Base-by-base conservation (phyloP, 2,888 invertebrate genomes). In the Opisthograptis luteolata region DNA sequence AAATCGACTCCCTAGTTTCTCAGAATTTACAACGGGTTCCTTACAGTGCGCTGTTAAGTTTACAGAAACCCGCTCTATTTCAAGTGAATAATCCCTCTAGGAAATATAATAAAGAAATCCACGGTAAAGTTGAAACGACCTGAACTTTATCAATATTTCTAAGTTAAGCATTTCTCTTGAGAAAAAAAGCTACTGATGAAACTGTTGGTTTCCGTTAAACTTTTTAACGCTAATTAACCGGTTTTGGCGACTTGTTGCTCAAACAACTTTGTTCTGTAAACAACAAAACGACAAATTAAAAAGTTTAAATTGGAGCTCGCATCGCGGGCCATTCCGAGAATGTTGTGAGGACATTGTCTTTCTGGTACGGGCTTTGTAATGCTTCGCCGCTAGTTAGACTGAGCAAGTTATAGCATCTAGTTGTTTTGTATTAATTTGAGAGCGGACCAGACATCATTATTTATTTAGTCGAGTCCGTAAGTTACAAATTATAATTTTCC, bases 151-250 rank as follows among this genome's bases (percentile, higher is more conserved):
- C 30, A 25, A 37, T 45, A 45, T 37, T 25, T 37, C 24, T 22
- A 24, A 24, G 24, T 8, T 3, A 19, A 20, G 9, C 14, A 34
- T 28, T 22, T 10, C 30, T 30, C 30, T 19, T 13, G 25, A 27
- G 14, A 10, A 25, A 37, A 45, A 36, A 28, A 31, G 6, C 14
- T 27, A 25, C 10, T 22, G 25, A 48, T 42, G 36, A 43, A 32
- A 49, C 37, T 43, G 27, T 37, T 20, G 32, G 25, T 22, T 43
- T 36, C 35, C 27, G 10, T 31, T 43, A 22, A 43, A 49, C 32
- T 39, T 60, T 59, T 52, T 47, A 58, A 53, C 60, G 46, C 58
- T 64, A 65, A 68, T 66, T 68, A 68, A 62, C 59, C 63, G 57
- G 55, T 58, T 60, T 52, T 39, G 34, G 35, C 52, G 55, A 61